Evolutionary conservation across 2,113 vertebrate species (phyloP).

Genomic region (Montifringilla adamsi): DNA sequence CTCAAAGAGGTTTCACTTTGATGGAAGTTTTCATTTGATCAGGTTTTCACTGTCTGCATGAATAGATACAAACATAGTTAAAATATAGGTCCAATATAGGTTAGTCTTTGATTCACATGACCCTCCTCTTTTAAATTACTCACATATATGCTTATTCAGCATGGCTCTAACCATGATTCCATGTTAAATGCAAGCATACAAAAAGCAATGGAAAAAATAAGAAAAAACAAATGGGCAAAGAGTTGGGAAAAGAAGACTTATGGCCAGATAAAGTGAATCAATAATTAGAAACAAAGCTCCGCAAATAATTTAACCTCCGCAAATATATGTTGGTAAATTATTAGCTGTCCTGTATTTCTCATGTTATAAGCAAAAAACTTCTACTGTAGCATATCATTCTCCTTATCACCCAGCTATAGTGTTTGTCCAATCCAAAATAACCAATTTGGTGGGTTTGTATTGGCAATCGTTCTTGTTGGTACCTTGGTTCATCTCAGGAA

Average conservation of each 20-base stretch:
- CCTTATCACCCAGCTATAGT: neutral
- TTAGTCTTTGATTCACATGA: neutral
- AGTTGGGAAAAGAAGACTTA: neutral
- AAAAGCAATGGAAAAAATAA: neutral
- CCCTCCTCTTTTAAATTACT: neutral
- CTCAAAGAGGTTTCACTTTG: neutral
- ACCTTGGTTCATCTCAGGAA: neutral
- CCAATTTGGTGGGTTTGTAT: neutral
- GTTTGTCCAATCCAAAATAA: neutral
- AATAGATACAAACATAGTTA: neutral
- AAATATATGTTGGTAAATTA: neutral
- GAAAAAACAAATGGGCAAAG: neutral
- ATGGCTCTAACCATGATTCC: neutral
- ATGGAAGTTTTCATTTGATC: neutral
- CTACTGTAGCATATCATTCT: neutral
- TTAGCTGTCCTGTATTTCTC: neutral
- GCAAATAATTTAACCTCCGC: neutral
- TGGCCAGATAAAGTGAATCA: neutral
- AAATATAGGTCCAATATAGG: neutral
- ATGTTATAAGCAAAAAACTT: neutral
- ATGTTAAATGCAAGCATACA: neutral
- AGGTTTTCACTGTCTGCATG: neutral
- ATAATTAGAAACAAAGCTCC: neutral
- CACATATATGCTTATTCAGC: neutral
- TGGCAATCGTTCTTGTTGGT: neutral